Evolutionary conservation across 2,797 vertebrate genomes (phyloP).

Genomic region (Psittacula derbiana): DNA sequence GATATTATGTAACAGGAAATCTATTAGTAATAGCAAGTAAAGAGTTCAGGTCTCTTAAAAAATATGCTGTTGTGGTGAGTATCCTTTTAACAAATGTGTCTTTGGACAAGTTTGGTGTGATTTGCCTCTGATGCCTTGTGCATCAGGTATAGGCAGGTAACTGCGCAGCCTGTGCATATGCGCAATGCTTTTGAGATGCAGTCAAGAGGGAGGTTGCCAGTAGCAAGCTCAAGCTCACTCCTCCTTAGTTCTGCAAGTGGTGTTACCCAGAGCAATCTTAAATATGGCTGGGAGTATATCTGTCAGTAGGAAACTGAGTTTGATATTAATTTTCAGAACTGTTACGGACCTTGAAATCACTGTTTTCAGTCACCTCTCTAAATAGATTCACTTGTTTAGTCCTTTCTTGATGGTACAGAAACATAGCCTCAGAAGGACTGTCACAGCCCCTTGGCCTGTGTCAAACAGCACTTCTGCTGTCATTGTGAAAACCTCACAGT

Average conservation of each 20-base stretch:
- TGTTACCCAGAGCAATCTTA: not conserved
- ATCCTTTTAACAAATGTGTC: not conserved
- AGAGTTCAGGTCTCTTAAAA: not conserved
- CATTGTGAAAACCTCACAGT: not conserved
- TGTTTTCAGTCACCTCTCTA: not conserved
- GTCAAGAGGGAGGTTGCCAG: not conserved
- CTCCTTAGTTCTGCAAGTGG: not conserved
- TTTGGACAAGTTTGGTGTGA: not conserved
- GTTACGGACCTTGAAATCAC: not conserved
- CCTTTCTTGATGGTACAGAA: not conserved
- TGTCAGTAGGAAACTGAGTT: not conserved
- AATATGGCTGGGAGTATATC: not conserved
- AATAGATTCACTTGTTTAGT: not conserved
- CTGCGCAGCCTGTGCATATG: not conserved
- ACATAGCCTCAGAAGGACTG: not conserved
- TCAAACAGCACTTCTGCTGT: not conserved
- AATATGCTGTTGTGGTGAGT: not conserved
- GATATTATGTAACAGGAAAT: not conserved
- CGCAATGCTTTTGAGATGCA: not conserved
- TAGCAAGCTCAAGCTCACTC: not conserved
- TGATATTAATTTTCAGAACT: not conserved
- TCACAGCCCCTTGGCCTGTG: not conserved
- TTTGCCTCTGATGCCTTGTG: not conserved
- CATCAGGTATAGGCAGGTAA: not conserved
- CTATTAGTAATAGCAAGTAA: not conserved